Base-by-base conservation (phyloP, 2,888 invertebrate species). In the Apamea anceps region DNA sequence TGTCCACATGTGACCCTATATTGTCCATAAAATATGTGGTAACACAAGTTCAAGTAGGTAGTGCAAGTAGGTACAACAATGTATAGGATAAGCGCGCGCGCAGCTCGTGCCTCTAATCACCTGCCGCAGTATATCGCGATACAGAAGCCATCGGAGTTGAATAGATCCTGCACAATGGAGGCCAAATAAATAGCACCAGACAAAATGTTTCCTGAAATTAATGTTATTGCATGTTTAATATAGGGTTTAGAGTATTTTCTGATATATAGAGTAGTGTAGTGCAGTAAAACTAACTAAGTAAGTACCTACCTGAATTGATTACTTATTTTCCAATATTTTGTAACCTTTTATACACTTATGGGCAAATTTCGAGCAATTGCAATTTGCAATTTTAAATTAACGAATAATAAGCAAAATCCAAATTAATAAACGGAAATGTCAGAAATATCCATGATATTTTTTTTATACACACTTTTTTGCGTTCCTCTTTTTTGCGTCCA, bases 51-150 rank as follows among this genome's bases (percentile, higher is more conserved):
- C 21, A 85, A 70, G 67, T 57, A 84, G 45, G 51, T 51, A 84
- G n/a, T n/a, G n/a, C 21, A 85, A 70, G 67, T 57, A 84, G 45
- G 51, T 51, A 84, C 74, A 85, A 89, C 87, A 88, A 90, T 92
- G 90, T 91, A 90, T 88, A 85, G 85, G 83, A 80, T 83, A 87
- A 86, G 91, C 88, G 91, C 88, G 85, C 77, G 86, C 90, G 88
- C 89, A 72, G 81, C 92, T 88, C 91, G 86, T 85, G 91, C 89
- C 84, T 88, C 91, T 92, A 92, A 93, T 93, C 94, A 93, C 92
- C 91, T 90, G 92, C 91, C 88, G 90, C 87, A 89, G 91, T 93
- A 91, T 91, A 92, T 91, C 90, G 90, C 89, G 88, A 89, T 89
- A 92, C 93, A 90, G 94, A 89, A 94, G 94, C 93, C 87, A 87